Base-by-base conservation (phyloP, 2,797 vertebrate genomes). In the Galago senegalensis region DNA sequence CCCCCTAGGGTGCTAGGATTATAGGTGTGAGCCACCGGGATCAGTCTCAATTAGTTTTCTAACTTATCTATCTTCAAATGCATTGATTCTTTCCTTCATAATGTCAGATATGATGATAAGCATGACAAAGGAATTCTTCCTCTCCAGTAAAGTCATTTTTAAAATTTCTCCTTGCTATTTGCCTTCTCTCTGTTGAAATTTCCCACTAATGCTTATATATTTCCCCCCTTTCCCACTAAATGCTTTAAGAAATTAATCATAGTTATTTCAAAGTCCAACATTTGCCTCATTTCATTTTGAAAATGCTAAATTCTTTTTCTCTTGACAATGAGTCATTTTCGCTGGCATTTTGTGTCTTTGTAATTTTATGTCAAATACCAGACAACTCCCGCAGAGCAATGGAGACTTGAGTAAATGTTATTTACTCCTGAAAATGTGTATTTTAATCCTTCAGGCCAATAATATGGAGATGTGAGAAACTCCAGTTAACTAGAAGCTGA, bases 61-160 rank as follows among this genome's bases (percentile, higher is more conserved):
- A 70, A 73, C 56, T 75, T 80, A 56, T 29, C 25, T 31, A 18
- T 81, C 27, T 58, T 88, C 27, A 75, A 10, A 95, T 67, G 84
- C 65, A 49, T 37, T 82, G 40, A 73, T 75, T 75, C 16, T 90
- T 89, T 84, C 13, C n/a, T 95, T 89, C 40, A 31, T 12, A 61
- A 3, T 91, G n/a, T 80, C 79, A 91, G 20, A 75, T 80, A 34
- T 84, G 79, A 46, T 82, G 53, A 82, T 70, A 16, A 95, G 23
- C 16, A 60, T 73, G 21, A 83, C 27, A 89, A 80, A 43, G 27
- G 49, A 88, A 80, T 21, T 84, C 23, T 95, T 92, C 25, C 70
- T 69, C 34, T 77, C 21, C 12, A 58, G 21, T 40, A 21, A 21
- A 56, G 53, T 43, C 40, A 63, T 56, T 58, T 87, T 76, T 37